Conservation (phyloP, 2,888 invertebrate species). For the Eupithecia insigniata region DNA sequence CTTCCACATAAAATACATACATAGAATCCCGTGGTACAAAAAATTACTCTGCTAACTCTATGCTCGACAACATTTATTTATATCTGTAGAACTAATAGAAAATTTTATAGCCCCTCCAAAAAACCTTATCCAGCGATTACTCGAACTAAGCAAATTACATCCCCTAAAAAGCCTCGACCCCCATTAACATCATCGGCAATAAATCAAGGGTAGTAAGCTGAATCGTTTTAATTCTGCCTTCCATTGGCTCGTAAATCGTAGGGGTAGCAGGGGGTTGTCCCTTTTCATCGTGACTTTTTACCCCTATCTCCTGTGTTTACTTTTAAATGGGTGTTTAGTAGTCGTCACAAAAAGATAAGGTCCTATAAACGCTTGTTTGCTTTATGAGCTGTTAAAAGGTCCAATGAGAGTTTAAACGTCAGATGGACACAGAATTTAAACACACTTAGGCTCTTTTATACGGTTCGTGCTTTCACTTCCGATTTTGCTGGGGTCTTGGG, state of each 20-base stretch:
- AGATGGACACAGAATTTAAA: neutral
- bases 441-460: neutral
- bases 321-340: constrained; percentile 22
- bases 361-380: constrained; percentile 13
- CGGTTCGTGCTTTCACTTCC: neutral
- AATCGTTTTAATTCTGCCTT: constrained; percentile 43
- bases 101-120: neutral
- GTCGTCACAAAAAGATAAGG: constrained; percentile 18
- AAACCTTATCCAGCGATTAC: constrained; percentile 16
- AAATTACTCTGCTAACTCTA: too few species aligned
- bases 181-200: constrained; percentile 38
- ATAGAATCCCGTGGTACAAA: too few species aligned
- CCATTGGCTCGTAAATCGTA: constrained; percentile 44
- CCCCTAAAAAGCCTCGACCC: constrained; percentile 28
- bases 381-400: constrained; percentile 6
- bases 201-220: constrained; percentile 42
- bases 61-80: too few species aligned
- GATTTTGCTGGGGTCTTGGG: too few species aligned
- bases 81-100: constrained; percentile 1
- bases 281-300: constrained; percentile 27
- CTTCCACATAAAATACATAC: too few species aligned
- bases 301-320: constrained; percentile 30
- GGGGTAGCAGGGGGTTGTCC: constrained; percentile 30
- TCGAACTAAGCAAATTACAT: constrained; percentile 28
- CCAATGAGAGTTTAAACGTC: neutral